These are phyloP conservation scores for Gymnoscopelus braueri DNA, from an alignment of 2,797 vertebrate genomes.

Conservation along the genomic window DNA sequence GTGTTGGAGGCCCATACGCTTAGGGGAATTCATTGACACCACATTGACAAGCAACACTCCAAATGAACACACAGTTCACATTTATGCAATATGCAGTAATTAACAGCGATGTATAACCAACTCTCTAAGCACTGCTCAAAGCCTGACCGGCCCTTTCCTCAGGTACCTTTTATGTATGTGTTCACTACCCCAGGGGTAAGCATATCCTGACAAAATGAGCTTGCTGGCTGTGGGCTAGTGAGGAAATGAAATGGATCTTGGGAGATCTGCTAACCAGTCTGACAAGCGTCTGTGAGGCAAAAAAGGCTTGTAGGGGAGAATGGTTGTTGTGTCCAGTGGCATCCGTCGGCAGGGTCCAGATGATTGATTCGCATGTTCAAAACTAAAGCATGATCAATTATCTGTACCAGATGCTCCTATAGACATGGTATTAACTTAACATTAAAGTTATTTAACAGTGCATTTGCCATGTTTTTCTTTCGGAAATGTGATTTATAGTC, in stretches of 20 bases:
- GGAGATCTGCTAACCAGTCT: conserved; percentile 67
- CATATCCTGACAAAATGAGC: conserved; percentile 59
- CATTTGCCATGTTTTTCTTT: too few species aligned
- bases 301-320: conserved; percentile 68
- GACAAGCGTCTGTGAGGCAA: conserved; percentile 62
- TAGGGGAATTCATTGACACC: background rate
- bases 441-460: too few species aligned
- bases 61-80: conserved; percentile 18
- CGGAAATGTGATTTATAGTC: background rate
- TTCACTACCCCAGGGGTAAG: conserved; percentile 65
- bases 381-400: conserved; percentile 4
- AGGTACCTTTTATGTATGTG: conserved; percentile 68
- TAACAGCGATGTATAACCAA: conserved; percentile 30
- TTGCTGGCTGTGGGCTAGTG: conserved; percentile 58
- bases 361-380: conserved; percentile 26
- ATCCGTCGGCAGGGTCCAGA: conserved; percentile 26
- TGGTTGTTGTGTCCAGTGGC: conserved; percentile 57
- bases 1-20: conserved; percentile 57
- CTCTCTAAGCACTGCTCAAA: conserved; percentile 79
- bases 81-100: conserved; percentile 18
- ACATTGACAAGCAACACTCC: conserved; percentile 23
- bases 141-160: conserved; percentile 64
- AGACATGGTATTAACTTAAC: background rate
- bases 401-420: conserved; percentile 8
- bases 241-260: conserved; percentile 53